Evolutionary conservation across 2,797 vertebrate species (phyloP).

Genomic region (Oophaga sylvatica): DNA sequence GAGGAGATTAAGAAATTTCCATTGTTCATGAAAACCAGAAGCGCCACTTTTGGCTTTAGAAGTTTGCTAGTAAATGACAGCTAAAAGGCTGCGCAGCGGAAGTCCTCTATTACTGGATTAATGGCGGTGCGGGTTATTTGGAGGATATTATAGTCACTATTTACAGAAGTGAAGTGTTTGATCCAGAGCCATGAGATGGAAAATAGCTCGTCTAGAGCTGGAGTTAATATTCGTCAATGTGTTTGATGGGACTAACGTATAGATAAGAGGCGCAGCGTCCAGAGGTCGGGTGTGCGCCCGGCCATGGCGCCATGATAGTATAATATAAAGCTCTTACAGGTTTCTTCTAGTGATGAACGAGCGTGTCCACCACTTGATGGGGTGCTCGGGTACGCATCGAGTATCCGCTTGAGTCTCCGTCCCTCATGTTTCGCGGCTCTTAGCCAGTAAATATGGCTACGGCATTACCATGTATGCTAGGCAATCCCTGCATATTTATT

Average conservation of each 20-base stretch:
- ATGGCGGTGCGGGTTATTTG: background rate
- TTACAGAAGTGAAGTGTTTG: slow-evolving; percentile 12
- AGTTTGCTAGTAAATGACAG: slow-evolving; percentile 2
- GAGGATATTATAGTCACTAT: slow-evolving; percentile 17
- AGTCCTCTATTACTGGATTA: slow-evolving; percentile 43
- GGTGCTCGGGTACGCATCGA: too few species aligned
- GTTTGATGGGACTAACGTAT: background rate
- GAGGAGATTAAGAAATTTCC: slow-evolving; percentile 4
- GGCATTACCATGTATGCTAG: too few species aligned
- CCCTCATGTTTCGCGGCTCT: too few species aligned
- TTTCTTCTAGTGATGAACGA: too few species aligned
- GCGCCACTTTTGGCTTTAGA: slow-evolving; percentile 29
- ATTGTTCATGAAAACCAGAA: slow-evolving; percentile 29
- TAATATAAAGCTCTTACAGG: too few species aligned
- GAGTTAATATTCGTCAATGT: background rate
- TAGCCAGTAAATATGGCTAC: too few species aligned
- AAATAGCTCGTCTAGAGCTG: background rate
- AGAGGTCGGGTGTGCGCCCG: too few species aligned
- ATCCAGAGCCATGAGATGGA: background rate
- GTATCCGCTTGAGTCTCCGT: too few species aligned
- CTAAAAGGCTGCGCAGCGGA: slow-evolving; percentile 7
- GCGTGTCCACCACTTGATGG: too few species aligned
- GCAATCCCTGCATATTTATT: too few species aligned
- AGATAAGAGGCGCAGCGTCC: background rate
- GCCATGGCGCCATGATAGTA: background rate